These are phyloP conservation scores for Ypsolopha scabrella DNA, from an alignment of 2,888 invertebrate species.

Conservation along the genomic window DNA sequence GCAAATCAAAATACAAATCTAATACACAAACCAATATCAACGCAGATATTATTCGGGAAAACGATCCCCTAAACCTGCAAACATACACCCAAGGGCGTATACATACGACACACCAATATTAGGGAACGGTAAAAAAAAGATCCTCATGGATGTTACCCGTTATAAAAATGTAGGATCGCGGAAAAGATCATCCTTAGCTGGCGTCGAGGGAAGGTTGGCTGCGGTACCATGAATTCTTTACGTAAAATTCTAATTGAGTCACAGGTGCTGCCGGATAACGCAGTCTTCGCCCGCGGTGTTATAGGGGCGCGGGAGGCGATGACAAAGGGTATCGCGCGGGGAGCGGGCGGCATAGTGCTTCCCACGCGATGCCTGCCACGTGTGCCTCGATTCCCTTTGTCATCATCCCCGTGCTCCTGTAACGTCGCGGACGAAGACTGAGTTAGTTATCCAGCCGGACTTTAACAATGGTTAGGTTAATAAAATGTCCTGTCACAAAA, in stretches of 20 bases:
- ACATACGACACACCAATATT: slow-evolving; percentile 19
- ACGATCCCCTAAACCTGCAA: background rate
- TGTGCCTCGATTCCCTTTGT: no score
- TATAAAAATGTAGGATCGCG: slow-evolving; percentile 68
- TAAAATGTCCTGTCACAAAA: no score
- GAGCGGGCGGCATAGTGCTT: no score
- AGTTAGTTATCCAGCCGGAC: no score
- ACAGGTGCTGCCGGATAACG: no score
- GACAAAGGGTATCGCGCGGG: no score
- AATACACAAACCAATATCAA: background rate
- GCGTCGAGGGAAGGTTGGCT: slow-evolving; percentile 1
- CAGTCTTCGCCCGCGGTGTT: no score
- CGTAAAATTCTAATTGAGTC: no score
- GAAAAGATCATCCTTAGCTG: slow-evolving; percentile 61
- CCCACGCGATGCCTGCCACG: no score
- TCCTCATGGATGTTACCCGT: slow-evolving; percentile 42
- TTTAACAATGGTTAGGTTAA: no score
- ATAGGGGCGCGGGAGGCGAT: background rate
- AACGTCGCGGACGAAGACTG: no score
- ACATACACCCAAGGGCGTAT: background rate
- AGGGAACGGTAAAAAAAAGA: slow-evolving; percentile 10
- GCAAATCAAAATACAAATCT: background rate
- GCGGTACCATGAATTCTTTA: background rate
- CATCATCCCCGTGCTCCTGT: no score
- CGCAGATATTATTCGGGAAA: background rate